Base-by-base conservation (phyloP, 2,113 vertebrate species). In the Rousettus leschenaultii region DNA sequence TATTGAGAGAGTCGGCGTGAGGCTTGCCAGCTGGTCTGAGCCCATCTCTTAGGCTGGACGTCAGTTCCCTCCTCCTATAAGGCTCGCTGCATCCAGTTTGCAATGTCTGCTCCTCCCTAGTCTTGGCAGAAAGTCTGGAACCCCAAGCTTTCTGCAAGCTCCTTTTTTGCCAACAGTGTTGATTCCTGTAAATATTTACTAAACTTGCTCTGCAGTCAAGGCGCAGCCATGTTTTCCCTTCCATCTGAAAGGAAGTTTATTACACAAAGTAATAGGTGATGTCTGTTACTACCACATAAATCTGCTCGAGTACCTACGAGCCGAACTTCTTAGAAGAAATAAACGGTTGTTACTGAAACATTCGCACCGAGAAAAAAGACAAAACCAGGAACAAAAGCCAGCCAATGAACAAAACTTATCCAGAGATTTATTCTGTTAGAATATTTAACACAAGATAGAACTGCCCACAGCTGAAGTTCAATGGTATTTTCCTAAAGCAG, bases 241-340 rank as follows among this genome's bases (percentile, higher is more conserved):
- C 92, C 86, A 80, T 71, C 79, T 78, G 89, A 92, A 95, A 97
- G 93, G 87, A 91, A 80, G 92, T 95, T 97, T 97, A 95, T 96
- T 93, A 92, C 94, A 95, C 85, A 95, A 95, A 93, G 95, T 94
- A 97, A 95, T 74, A 96, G 93, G 94, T 78, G 70, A 91, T 85
- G 89, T 94, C 91, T 94, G 91, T 93, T 63, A 89, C 70, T 75
- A 75, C 89, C 95, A 63, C 91, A 96, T 96, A 95, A 94, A 96
- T 95, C 95, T 97, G 86, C 79, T 38, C 11, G 30, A 66, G 90
- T 80, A 94, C 85, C 96, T 63, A 22, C 45, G 95, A 80, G 75
- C 90, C 63, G 38, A 70, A 89, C 61, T 91, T 96, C 66, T 35
- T 22, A 91, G 95, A 94, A 40, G 89, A 77, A 95, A 86, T 65